Evolutionary conservation across 2,888 invertebrate genomes (phyloP).

Genomic region (Calameuta pallipes): DNA sequence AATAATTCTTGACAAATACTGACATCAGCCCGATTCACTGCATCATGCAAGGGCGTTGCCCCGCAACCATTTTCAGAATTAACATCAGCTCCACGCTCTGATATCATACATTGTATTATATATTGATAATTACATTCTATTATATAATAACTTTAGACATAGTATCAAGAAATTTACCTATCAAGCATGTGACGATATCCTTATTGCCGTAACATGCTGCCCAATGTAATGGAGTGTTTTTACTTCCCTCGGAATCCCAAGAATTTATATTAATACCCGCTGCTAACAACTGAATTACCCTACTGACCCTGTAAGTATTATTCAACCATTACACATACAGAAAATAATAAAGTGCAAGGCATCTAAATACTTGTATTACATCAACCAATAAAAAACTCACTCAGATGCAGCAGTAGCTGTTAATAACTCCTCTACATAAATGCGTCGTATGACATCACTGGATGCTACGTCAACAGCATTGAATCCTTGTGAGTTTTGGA

Average conservation of each 20-base stretch:
- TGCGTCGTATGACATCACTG: constrained; percentile 67
- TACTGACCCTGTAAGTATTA: constrained; percentile 65
- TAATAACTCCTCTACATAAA: constrained; percentile 72
- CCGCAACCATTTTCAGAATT: constrained; percentile 71
- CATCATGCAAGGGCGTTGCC: constrained; percentile 73
- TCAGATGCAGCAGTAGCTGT: constrained; percentile 73
- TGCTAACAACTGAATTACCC: constrained; percentile 71
- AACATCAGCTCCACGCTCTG: constrained; percentile 71
- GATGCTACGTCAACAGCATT: constrained; percentile 70
- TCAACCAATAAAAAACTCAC: constrained; percentile 59
- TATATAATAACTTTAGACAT: not conserved
- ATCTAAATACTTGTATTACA: not conserved
- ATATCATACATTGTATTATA: not conserved
- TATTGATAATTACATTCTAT: constrained; percentile 7
- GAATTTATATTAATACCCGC: constrained; percentile 72
- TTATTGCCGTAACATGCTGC: constrained; percentile 73
- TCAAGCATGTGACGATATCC: constrained; percentile 70
- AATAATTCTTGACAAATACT: constrained; percentile 70
- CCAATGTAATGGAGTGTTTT: constrained; percentile 75
- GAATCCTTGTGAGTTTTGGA: constrained; percentile 69
- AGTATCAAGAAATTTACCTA: constrained; percentile 61
- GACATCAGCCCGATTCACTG: constrained; percentile 69
- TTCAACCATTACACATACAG: not conserved
- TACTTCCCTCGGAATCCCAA: constrained; percentile 71
- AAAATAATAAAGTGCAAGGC: constrained; percentile 3